phyloP scores from a whole-genome alignment of 2,888 invertebrate genomes.

The Synergus japonicus region DNA sequence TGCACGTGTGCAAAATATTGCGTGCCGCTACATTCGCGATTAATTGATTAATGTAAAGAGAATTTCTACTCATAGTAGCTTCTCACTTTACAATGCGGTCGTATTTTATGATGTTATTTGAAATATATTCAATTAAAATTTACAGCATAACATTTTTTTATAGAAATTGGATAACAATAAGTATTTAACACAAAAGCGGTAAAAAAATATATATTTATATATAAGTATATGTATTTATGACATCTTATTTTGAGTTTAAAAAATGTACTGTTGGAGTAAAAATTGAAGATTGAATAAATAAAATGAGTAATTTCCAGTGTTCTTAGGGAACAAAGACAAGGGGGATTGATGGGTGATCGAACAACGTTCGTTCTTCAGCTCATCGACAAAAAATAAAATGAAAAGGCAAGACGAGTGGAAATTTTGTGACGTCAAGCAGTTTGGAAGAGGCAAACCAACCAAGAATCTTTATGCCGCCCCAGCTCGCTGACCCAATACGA shows the following conservation, averaged over 20 bases:
- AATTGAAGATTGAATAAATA: not conserved
- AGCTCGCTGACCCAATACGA: constrained; percentile 53
- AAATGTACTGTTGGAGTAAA: not conserved
- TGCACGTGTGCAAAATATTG: constrained; percentile 9
- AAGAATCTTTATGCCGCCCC: constrained; percentile 2
- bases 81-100: not conserved
- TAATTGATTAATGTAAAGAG: not conserved
- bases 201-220: too few relatives aligned
- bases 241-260: too few relatives aligned
- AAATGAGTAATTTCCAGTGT: constrained; percentile 5
- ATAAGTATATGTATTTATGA: too few relatives aligned
- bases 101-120: not conserved
- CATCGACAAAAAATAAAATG: constrained; percentile 46
- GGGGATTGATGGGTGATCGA: constrained; percentile 37
- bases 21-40: not conserved
- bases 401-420: constrained; percentile 57
- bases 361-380: constrained; percentile 25
- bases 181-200: too few relatives aligned
- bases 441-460: constrained; percentile 46
- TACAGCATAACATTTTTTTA: too few relatives aligned
- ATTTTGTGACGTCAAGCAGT: constrained; percentile 57
- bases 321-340: constrained; percentile 4
- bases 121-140: not conserved
- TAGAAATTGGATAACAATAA: too few relatives aligned
- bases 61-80: not conserved